Percentiles rank a stretch among this genome's conserved stretches.
Evolutionary conservation across 2,888 invertebrate genomes (phyloP).

Genomic region (Ornithoptera alexandrae): DNA sequence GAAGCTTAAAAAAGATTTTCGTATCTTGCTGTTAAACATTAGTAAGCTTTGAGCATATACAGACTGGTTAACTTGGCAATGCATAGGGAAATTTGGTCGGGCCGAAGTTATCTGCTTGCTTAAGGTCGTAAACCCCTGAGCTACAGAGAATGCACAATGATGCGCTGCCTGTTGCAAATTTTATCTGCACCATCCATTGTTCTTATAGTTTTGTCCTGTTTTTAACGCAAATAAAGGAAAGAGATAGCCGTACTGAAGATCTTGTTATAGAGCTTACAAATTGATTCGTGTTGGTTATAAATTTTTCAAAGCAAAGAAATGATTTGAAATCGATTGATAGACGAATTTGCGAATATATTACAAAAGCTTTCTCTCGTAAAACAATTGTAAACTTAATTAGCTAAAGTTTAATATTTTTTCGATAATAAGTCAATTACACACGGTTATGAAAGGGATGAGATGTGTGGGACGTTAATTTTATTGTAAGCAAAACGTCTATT

Average conservation of each 20-base stretch:
- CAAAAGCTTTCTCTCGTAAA: no score
- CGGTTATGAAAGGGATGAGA: no score
- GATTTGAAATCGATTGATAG: not conserved
- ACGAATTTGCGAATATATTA: not conserved
- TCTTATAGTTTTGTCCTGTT: constrained; percentile 34
- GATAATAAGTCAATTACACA: no score
- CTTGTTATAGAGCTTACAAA: not conserved
- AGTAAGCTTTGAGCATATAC: constrained; percentile 15
- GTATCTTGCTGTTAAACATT: not conserved
- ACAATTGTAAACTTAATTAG: no score
- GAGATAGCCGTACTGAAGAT: constrained; percentile 4
- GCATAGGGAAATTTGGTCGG: constrained; percentile 28
- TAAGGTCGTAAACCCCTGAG: constrained; percentile 39
- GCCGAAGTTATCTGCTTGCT: constrained; percentile 25
- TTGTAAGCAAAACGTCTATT: no score
- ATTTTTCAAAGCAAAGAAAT: not conserved
- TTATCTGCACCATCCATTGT: constrained; percentile 46
- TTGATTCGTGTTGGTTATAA: constrained; percentile 12
- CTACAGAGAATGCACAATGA: constrained; percentile 63
- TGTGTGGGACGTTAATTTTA: no score
- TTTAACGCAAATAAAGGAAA: constrained; percentile 9
- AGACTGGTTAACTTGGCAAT: constrained; percentile 21
- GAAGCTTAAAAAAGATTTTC: not conserved
- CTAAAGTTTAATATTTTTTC: no score
- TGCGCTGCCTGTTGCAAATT: constrained; percentile 50